Evolutionary conservation across 2,113 vertebrate genomes (phyloP).

Genomic region (Ophiodon elongatus): DNA sequence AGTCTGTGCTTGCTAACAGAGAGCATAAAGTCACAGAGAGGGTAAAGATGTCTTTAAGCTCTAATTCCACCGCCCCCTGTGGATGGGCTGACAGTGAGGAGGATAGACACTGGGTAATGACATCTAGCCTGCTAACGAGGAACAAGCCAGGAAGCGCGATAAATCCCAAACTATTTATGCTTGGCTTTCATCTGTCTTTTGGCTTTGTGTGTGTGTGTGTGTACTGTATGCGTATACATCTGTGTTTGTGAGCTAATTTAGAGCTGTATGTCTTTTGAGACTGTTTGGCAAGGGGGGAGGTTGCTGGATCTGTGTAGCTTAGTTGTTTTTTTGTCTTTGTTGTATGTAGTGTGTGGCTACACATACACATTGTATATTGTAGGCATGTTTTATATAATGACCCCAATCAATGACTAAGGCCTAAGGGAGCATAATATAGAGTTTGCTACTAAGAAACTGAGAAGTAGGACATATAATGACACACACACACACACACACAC

Average conservation of each 20-base stretch:
- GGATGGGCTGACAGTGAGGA: conserved; percentile 55
- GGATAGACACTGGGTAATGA: conserved; percentile 69
- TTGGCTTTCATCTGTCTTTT: conserved; percentile 37
- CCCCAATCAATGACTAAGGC: conserved; percentile 24
- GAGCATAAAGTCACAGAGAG: conserved; percentile 71
- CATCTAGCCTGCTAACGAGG: conserved; percentile 70
- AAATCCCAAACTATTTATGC: conserved; percentile 50
- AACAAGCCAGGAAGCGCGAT: conserved; percentile 48
- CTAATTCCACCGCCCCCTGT: conserved; percentile 69
- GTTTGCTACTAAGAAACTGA: conserved; percentile 28
- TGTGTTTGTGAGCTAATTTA: not conserved
- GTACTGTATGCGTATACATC: not conserved
- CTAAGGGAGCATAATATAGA: conserved; percentile 8
- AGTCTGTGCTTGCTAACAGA: conserved; percentile 50
- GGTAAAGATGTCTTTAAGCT: conserved; percentile 78
- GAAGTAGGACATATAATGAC: conserved; percentile 51
- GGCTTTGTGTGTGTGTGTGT: conserved; percentile 16
- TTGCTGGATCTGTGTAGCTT: not conserved
- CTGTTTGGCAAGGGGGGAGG: not conserved
- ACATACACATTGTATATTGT: not conserved
- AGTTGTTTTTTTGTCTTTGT: not conserved
- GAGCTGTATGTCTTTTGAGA: not conserved
- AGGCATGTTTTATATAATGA: not conserved
- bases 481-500: no score
- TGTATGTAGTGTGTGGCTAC: conserved; percentile 7